Evolutionary conservation across 92 coral and sea anemone species (phyloP).

Genomic region (Epizoanthus ramosus): DNA sequence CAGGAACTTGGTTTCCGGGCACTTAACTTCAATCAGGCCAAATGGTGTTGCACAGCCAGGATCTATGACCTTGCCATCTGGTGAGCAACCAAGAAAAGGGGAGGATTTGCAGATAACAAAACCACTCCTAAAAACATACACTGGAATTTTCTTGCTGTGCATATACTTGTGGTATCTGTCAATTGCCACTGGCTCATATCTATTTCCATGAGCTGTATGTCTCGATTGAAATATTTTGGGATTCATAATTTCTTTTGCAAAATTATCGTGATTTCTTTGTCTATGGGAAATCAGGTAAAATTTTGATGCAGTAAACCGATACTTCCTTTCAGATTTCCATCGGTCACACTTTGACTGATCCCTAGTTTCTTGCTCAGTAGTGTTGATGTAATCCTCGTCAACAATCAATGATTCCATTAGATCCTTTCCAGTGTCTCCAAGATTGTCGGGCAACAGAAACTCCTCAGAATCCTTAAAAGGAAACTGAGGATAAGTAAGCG

Average conservation of each 20-base stretch:
- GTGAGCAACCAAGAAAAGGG: no score
- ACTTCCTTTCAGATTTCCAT: conserved; percentile 37
- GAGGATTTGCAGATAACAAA: no score
- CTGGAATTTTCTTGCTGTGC: no score
- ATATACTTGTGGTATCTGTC: not conserved
- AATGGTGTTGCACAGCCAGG: no score
- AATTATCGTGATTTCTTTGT: conserved; percentile 48
- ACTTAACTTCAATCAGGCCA: no score
- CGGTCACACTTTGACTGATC: conserved; percentile 22
- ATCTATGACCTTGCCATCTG: no score
- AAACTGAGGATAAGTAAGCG: not conserved
- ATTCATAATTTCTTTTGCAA: conserved; percentile 36
- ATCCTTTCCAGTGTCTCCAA: not conserved
- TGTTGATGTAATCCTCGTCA: conserved; percentile 30
- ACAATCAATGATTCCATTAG: conserved; percentile 16
- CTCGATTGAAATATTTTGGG: conserved; percentile 45
- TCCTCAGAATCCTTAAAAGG: conserved; percentile 7
- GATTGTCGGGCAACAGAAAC: no score
- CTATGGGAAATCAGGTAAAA: conserved; percentile 34
- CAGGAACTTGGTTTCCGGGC: no score
- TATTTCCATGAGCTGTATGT: conserved; percentile 53
- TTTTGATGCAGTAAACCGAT: conserved; percentile 36
- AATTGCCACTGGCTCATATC: conserved; percentile 52
- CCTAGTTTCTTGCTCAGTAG: conserved; percentile 29
- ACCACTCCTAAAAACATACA: no score